phyloP scores from a whole-genome alignment of 2,113 vertebrate genomes.

The Dasyprocta punctata region DNA sequence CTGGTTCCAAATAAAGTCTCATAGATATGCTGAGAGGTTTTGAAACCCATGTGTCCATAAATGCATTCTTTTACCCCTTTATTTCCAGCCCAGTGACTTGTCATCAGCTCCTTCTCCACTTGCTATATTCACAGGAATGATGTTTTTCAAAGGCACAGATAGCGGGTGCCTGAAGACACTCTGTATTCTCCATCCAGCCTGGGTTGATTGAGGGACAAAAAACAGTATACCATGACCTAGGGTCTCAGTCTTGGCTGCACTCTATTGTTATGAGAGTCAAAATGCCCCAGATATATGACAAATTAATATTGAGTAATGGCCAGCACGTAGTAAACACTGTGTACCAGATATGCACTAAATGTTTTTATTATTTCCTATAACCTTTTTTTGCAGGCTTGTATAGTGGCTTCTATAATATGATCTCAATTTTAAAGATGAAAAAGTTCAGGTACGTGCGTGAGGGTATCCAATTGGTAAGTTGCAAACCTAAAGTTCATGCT shows the following conservation, averaged over 20 bases:
- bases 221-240: accelerated
- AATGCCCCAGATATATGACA: background rate
- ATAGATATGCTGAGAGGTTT: slow-evolving; percentile 54
- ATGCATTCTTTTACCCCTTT: slow-evolving; percentile 50
- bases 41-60: slow-evolving; percentile 53
- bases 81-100: slow-evolving; percentile 70
- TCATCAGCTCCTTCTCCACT: background rate
- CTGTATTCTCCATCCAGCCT: background rate
- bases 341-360: background rate
- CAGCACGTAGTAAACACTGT: accelerated
- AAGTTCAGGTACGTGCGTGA: background rate
- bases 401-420: background rate
- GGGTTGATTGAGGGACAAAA: background rate
- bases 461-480: background rate
- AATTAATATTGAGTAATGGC: background rate
- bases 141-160: background rate
- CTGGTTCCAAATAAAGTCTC: slow-evolving; percentile 70
- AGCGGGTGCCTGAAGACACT: background rate
- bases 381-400: background rate
- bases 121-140: background rate
- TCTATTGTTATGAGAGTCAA: background rate
- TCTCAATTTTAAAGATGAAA: background rate
- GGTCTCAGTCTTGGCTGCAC: background rate
- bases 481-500: background rate
- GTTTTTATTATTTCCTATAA: accelerated